Base-by-base conservation (phyloP, 2,888 invertebrate species). In the Aphodius sticticus region DNA sequence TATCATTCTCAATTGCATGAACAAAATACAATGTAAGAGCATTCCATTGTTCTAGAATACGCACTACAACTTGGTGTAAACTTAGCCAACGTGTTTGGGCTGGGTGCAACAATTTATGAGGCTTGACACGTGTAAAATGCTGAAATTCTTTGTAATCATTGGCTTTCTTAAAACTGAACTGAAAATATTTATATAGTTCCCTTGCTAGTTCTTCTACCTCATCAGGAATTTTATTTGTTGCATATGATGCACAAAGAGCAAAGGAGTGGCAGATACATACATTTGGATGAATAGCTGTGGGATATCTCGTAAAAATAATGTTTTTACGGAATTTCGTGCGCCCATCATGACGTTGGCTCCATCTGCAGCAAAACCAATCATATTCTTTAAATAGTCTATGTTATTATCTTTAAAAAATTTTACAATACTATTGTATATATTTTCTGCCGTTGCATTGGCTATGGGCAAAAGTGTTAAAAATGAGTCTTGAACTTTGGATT, bases 401-500 rank as follows among this genome's bases (percentile, higher is more conserved):
- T 14, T 14, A 14, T 70, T 70, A 6, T 70, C 70, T 6, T 14
- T 70, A 14, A 70, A 70, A 70, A 16, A 70, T n/a, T 70, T 70
- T 6, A 70, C 14, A 70, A 70, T 70, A 14, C 6, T 70, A 6
- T 70, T 12, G 9, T 72, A 72, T 16, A 72, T 72, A 72, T 72
- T 72, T 9, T 72, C 16, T 16, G 72, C 72, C 12, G 72, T 72
- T 16, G 70, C 6, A 70, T 12, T 70, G 70, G 72, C 72, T 12
- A 72, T 16, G 6, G 72, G 72, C 16, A 16, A 72, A 72, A 72
- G 72, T 12, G 16, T 72, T 16, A 72, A 72, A 72, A 72, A 72
- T 16, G 4, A 2, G 16, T 72, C 16, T 16, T 72, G 16, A 26
- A 72, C 9, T 72, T 16, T 72, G 16, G 16, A 16, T 72, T 16